Evolutionary conservation across 2,888 invertebrate species (phyloP).

Genomic region (Drosophila atripex): DNA sequence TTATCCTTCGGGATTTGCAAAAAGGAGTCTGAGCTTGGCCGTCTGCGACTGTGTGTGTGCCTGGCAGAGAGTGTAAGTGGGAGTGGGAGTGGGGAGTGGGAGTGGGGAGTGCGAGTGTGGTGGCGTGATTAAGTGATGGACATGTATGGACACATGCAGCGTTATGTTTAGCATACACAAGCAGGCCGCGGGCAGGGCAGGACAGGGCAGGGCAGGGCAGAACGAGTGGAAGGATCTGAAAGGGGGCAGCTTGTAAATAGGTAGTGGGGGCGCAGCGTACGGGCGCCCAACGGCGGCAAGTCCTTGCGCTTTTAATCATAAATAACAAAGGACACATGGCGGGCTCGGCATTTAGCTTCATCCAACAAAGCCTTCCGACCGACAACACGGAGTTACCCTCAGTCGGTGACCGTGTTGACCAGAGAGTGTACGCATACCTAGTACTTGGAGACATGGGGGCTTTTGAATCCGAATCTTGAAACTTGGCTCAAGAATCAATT

Average conservation of each 20-base stretch:
- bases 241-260: conserved; percentile 56
- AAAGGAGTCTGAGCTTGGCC: conserved; percentile 14
- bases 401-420: conserved; percentile 59
- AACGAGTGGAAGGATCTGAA: neutral
- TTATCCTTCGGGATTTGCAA: conserved; percentile 13
- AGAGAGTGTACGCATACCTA: conserved; percentile 38
- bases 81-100: no score
- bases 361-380: conserved; percentile 67
- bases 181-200: conserved; percentile 23
- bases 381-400: conserved; percentile 31
- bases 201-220: neutral
- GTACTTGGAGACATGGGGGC: neutral
- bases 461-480: neutral
- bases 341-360: conserved; percentile 68
- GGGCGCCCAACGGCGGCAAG: conserved; percentile 49
- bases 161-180: conserved; percentile 78
- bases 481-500: no score
- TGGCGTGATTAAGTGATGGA: conserved; percentile 80
- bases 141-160: conserved; percentile 79
- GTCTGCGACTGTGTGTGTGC: conserved; percentile 47
- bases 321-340: conserved; percentile 79
- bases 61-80: conserved; percentile 66
- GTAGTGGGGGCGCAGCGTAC: conserved; percentile 6
- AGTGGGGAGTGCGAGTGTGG: conserved; percentile 57
- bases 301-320: conserved; percentile 80